Evolutionary conservation across 2,797 vertebrate species (phyloP).

Genomic region (Chelon auratus): DNA sequence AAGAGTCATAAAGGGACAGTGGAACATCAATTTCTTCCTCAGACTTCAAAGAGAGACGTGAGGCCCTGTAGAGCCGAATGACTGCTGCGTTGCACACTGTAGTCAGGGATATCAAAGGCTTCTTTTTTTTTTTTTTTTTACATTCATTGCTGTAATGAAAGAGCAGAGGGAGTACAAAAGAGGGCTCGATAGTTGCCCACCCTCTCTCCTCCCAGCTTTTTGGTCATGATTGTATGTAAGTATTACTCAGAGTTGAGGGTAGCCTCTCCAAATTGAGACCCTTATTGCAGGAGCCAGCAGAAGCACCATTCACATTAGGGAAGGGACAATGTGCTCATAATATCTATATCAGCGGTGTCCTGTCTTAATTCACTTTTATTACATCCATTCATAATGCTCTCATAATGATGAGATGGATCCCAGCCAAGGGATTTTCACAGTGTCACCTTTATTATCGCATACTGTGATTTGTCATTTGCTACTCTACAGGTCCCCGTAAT

Average conservation of each 20-base stretch:
- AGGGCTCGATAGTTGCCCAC: slow-evolving; percentile 70
- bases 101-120: slow-evolving; percentile 74
- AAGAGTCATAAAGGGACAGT: slow-evolving; percentile 78
- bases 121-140: slow-evolving; percentile 45
- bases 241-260: slow-evolving; percentile 72
- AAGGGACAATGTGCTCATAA: slow-evolving; percentile 80
- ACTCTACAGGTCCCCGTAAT: slow-evolving; percentile 77
- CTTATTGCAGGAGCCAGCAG: slow-evolving; percentile 67
- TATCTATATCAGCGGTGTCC: slow-evolving; percentile 80
- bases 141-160: slow-evolving; percentile 82
- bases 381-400: slow-evolving; percentile 82
- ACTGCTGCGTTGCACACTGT: slow-evolving; percentile 66
- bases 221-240: slow-evolving; percentile 73
- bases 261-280: slow-evolving; percentile 68
- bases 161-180: slow-evolving; percentile 74
- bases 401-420: slow-evolving; percentile 84
- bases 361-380: slow-evolving; percentile 84
- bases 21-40: slow-evolving; percentile 80
- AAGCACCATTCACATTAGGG: slow-evolving; percentile 71
- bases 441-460: slow-evolving; percentile 83
- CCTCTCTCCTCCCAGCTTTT: slow-evolving; percentile 76
- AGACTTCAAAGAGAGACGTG: slow-evolving; percentile 75
- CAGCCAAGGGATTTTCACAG: slow-evolving; percentile 79
- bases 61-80: slow-evolving; percentile 64
- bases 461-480: slow-evolving; percentile 79